Evolutionary conservation across 2,888 invertebrate genomes (phyloP), one percentile per base, ranked within the genome.

Genomic region (Dendrolimus pini): DNA sequence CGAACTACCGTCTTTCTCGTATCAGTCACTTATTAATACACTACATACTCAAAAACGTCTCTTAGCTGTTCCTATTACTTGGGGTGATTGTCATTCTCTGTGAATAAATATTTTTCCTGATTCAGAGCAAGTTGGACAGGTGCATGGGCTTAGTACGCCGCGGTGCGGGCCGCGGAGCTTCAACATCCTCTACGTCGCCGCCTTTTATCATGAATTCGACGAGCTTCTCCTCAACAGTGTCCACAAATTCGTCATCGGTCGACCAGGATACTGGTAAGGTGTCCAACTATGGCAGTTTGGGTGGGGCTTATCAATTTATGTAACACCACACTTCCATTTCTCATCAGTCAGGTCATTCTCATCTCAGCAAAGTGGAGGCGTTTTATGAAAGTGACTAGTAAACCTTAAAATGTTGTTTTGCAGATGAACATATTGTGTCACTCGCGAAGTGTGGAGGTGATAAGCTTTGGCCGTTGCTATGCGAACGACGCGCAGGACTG

Each of bases 71-170:
- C 30, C 30, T 3, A 30, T 3, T 30, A 30, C 30, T 30, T 30
- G 30, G 30, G 30, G 30, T 30, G 30, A 3, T 30, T 30, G 30
- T 30, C 30, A 1, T 30, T 3, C 30, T 30, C 6, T 30, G 30
- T 30, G 30, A 30, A 30, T 30, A 30, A 30, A 30, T 30, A 30
- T 30, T 30, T 30, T 30, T 30, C 18, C 6, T 30, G 30, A 77
- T 79, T 12, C 69, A 89, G 88, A 67, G 56, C 30, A 83, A 80
- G 58, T 53, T 89, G 13, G 82, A 86, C 18, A 79, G 70, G 55
- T 82, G 80, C 60, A 41, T 84, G 1, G 53, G 69, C 0, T 52
- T 64, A 1, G 60, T 76, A 2, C 75, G 74, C 9, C 70, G 66
- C 8, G 67, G 62, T 9, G 58, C 41, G 18, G 52, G 41, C 0